Percentiles rank a stretch among this genome's conserved stretches.
These are phyloP conservation scores for Acestrorhynchus altus DNA, from an alignment of 2,797 vertebrate genomes.

Conservation along the genomic window DNA sequence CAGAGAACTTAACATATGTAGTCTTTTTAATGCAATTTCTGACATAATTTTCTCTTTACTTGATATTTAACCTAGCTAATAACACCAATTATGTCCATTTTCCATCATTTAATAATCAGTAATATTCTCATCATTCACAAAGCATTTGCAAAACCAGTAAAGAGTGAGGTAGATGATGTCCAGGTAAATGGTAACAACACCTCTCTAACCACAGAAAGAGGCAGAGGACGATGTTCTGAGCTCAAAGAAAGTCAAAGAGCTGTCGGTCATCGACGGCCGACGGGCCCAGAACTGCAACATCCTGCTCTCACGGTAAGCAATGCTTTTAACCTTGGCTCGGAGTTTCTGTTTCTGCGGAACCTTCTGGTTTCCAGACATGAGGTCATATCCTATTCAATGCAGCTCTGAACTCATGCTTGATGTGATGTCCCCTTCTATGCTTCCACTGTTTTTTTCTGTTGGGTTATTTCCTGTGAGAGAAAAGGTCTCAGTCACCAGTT, in stretches of 20 bases:
- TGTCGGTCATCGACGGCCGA: constrained; percentile 95
- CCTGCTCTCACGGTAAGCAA: constrained; percentile 89
- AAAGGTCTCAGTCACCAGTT: constrained; percentile 11
- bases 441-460: constrained; percentile 26
- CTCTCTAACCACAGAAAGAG: constrained; percentile 79
- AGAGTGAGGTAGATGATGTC: background rate
- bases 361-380: constrained; percentile 40
- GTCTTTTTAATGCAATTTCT: constrained; percentile 17
- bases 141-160: background rate
- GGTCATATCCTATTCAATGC: constrained; percentile 46
- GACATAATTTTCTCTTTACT: constrained; percentile 9
- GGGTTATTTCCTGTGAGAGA: constrained; percentile 45
- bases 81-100: constrained; percentile 13
- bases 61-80: constrained; percentile 12
- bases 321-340: constrained; percentile 27
- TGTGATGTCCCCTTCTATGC: constrained; percentile 26
- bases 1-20: constrained; percentile 42
- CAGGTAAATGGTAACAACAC: background rate
- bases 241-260: constrained; percentile 96
- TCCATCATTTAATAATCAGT: constrained; percentile 12
- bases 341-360: constrained; percentile 31
- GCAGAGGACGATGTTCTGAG: constrained; percentile 90
- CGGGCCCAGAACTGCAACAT: constrained; percentile 99
- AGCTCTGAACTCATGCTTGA: constrained; percentile 14
- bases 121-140: background rate